A percentile compares a stretch with the other conserved stretches of the same genome.
Evolutionary conservation across 2,888 invertebrate species (phyloP).

Genomic region (Dexiosoma caninum): DNA sequence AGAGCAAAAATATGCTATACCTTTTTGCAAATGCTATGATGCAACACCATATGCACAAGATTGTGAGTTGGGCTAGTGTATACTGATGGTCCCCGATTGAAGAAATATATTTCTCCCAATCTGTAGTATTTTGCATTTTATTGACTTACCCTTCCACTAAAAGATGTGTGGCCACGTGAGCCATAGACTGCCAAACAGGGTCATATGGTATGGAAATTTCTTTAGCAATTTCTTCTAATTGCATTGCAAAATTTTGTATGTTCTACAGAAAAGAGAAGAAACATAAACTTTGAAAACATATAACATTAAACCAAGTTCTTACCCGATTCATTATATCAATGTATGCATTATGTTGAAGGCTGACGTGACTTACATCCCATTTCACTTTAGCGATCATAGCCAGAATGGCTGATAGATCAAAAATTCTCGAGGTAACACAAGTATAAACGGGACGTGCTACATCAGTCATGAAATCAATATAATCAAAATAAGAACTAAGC

Average conservation of each 20-base stretch:
- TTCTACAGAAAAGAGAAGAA: slow-evolving; percentile 67
- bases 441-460: slow-evolving; percentile 91
- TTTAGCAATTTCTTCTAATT: slow-evolving; percentile 85
- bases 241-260: slow-evolving; percentile 85
- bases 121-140: too few species aligned
- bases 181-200: slow-evolving; percentile 91
- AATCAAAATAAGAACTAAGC: slow-evolving; percentile 83
- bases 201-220: slow-evolving; percentile 85
- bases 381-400: slow-evolving; percentile 93
- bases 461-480: slow-evolving; percentile 79
- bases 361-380: slow-evolving; percentile 97
- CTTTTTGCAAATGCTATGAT: too few species aligned
- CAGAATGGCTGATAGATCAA: slow-evolving; percentile 87
- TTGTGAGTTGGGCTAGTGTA: too few species aligned
- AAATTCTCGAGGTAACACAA: slow-evolving; percentile 87
- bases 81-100: too few species aligned
- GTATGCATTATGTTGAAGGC: slow-evolving; percentile 95
- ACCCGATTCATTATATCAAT: slow-evolving; percentile 86
- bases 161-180: slow-evolving; percentile 90
- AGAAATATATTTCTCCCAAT: too few species aligned
- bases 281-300: background rate
- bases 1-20: too few species aligned
- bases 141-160: slow-evolving; percentile 93
- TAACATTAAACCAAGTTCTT: slow-evolving; percentile 65
- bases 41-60: too few species aligned